These are phyloP conservation scores for Notoglanidium macrostoma DNA, from an alignment of 2,797 vertebrate genomes.

Conservation along the genomic window DNA sequence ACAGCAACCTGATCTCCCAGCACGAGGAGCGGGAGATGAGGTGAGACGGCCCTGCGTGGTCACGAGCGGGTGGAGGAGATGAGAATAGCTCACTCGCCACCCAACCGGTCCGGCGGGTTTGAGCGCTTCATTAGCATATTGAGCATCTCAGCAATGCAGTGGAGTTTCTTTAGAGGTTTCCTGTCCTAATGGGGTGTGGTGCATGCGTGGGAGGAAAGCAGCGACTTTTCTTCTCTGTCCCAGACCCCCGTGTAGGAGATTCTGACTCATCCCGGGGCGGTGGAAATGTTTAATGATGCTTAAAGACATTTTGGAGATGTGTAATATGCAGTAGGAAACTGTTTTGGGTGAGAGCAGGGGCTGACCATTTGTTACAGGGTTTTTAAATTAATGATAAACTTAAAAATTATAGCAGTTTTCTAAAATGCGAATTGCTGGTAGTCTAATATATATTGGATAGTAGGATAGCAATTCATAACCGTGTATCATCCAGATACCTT, in stretches of 20 bases:
- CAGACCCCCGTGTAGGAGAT: not conserved
- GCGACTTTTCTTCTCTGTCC: not conserved
- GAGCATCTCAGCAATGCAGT: conserved; percentile 15
- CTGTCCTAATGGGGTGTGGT: not conserved
- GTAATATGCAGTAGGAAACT: not conserved
- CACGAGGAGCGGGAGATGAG: conserved; percentile 97
- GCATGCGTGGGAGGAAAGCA: not conserved
- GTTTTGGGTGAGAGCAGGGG: too few relatives aligned
- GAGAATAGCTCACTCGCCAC: not conserved
- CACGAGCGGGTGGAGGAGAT: too few relatives aligned
- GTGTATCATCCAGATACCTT: too few relatives aligned
- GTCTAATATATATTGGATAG: too few relatives aligned
- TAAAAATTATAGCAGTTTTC: too few relatives aligned
- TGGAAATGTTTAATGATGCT: not conserved
- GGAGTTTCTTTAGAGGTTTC: conserved; percentile 5
- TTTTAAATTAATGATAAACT: too few relatives aligned
- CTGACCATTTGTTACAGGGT: too few relatives aligned
- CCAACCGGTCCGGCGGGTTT: conserved; percentile 34
- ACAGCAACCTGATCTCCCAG: conserved; percentile 95
- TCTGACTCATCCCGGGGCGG: not conserved
- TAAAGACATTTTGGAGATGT: not conserved
- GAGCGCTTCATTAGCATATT: not conserved
- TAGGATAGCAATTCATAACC: too few relatives aligned
- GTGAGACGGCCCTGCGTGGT: conserved; percentile 66
- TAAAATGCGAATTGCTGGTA: too few relatives aligned